Percentiles rank a stretch among this genome's conserved stretches.
Evolutionary conservation across 2,113 vertebrate species (phyloP).

Genomic region (Vanacampus margaritifer): DNA sequence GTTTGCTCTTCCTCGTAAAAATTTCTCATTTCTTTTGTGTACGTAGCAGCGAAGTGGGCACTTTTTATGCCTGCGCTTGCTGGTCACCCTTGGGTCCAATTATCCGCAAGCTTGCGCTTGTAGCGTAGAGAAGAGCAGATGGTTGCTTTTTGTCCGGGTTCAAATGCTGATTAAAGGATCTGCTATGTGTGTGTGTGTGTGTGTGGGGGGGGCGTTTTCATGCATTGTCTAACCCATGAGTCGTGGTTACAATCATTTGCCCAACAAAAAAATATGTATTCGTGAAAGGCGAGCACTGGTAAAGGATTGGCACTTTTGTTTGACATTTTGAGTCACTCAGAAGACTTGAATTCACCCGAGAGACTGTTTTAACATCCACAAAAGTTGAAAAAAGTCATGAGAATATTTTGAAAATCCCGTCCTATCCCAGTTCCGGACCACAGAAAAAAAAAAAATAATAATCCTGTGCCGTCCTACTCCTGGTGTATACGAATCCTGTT

Average conservation of each 20-base stretch:
- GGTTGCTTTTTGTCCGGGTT: constrained; percentile 28
- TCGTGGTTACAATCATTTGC: neutral
- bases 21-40: constrained; percentile 38
- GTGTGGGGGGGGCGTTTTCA: too few species aligned
- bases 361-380: neutral
- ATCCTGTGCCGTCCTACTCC: too few species aligned
- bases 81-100: constrained; percentile 52
- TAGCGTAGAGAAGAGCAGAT: constrained; percentile 48
- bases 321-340: too few species aligned
- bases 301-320: too few species aligned
- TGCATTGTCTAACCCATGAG: constrained; percentile 5
- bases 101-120: constrained; percentile 45
- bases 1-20: constrained; percentile 27
- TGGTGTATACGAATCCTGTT: too few species aligned
- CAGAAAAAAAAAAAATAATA: too few species aligned
- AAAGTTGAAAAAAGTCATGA: too few species aligned
- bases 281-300: too few species aligned
- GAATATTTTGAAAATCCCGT: too few species aligned
- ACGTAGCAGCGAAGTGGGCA: constrained; percentile 22
- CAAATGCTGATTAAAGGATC: constrained; percentile 42
- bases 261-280: too few species aligned
- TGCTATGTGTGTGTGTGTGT: constrained; percentile 12
- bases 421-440: too few species aligned
- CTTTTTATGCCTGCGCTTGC: constrained; percentile 28
- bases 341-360: neutral